Evolutionary conservation across 2,888 invertebrate species (phyloP).

Genomic region (Tupiocoris notatus): DNA sequence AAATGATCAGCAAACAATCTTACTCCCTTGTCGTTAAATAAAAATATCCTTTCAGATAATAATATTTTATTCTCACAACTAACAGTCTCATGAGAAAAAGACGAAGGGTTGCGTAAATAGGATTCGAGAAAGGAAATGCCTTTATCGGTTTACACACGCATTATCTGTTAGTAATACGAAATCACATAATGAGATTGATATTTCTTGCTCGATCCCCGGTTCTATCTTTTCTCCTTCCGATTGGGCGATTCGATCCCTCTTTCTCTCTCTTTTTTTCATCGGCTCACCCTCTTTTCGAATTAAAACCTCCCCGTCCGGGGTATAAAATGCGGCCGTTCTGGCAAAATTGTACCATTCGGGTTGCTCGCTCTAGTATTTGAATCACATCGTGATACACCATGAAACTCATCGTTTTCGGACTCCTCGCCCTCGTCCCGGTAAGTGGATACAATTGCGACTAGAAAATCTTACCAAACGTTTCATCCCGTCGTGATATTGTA

Average conservation of each 20-base stretch:
- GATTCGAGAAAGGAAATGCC: not conserved
- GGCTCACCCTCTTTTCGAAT: not conserved
- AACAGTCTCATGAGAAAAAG: too few species aligned
- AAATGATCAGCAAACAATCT: too few species aligned
- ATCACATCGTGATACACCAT: not conserved
- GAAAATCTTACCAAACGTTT: too few species aligned
- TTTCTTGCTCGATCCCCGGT: too few species aligned
- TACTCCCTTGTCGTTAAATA: too few species aligned
- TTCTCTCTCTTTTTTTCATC: not conserved
- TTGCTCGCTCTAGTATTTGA: not conserved
- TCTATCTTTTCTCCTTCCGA: not conserved
- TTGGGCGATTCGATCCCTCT: not conserved
- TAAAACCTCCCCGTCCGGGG: not conserved
- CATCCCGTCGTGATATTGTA: too few species aligned
- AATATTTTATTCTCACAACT: too few species aligned
- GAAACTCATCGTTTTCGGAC: slow-evolving; percentile 10
- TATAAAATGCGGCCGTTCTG: slow-evolving; percentile 3
- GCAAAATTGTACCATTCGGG: not conserved
- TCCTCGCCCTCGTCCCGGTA: slow-evolving; percentile 10
- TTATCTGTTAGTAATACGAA: not conserved
- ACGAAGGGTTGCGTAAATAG: not conserved
- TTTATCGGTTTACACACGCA: not conserved
- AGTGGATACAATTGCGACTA: too few species aligned
- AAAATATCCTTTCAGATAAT: too few species aligned
- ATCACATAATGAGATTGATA: not conserved